Base-by-base conservation (phyloP, 2,113 vertebrate genomes). In the Lepidothrix coronata region DNA sequence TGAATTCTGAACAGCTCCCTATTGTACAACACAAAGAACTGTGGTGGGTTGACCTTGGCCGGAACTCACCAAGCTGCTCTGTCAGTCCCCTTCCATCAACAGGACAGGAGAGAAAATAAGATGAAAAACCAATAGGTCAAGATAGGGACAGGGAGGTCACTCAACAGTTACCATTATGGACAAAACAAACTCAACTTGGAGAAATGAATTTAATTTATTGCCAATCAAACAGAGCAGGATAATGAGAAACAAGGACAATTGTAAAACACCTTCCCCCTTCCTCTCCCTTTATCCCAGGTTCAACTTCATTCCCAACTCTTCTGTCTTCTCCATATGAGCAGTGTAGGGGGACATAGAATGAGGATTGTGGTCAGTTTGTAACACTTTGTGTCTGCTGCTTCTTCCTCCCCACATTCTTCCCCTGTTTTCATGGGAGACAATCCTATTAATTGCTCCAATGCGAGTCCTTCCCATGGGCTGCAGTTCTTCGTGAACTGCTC, bases 371-470 rank as follows among this genome's bases (percentile, higher is more conserved):
- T 35, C n/a, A 54, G n/a, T 68, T 68, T 48, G 13, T 41, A 54
- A 54, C 7, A 25, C 16, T 8, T 52, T 1, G 0, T 75, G 28
- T 19, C 28, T 41, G 15, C 16, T 54, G 6, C n/a, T 89, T 67
- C 24, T 54, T 82, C 39, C 30, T 67, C 43, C 7, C 51, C 28
- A 11, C 30, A 41, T 30, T 48, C 13, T 75, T 61, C 7, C 24
- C 21, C 30, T 46, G 17, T n/a, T 76, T 76, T 41, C 20, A 41
- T 35, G 30, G 20, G 24, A 68, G 6, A 55, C 16, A 61, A 27
- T 31, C 15, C 39, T 48, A 3, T 15, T 13, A 61, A 54, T 16
- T n/a, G 3, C 16, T 31, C 16, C 21, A 35, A 9, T 1, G 1
- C 23, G 9, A 58, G 27, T 27, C 21, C 17, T 62, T 76, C 17